Evolutionary conservation across 2,888 invertebrate species (phyloP).

Genomic region (Andrena camellia): DNA sequence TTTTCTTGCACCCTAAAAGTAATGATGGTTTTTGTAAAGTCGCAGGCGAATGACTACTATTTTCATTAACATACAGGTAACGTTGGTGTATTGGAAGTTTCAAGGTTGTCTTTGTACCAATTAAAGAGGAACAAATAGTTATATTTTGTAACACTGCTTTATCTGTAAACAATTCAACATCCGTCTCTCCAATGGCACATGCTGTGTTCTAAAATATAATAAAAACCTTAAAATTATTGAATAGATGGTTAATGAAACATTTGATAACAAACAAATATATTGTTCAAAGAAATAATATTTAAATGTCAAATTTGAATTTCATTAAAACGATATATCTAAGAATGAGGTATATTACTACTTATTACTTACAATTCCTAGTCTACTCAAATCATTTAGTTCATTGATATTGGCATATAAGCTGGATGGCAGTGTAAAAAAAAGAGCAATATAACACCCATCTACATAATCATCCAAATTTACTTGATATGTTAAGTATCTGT

Average conservation of each 20-base stretch:
- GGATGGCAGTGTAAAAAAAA: conserved; percentile 77
- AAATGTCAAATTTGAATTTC: neutral
- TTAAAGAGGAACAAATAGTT: conserved; percentile 74
- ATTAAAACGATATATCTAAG: neutral
- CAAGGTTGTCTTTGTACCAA: conserved; percentile 52
- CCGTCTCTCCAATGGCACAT: conserved; percentile 79
- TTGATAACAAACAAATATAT: neutral
- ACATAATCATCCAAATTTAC: conserved; percentile 70
- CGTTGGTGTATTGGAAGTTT: conserved; percentile 81
- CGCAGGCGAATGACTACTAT: conserved; percentile 69
- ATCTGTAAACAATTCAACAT: conserved; percentile 81
- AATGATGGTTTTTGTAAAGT: conserved; percentile 74
- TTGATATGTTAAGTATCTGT: conserved; percentile 76
- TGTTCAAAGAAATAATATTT: neutral
- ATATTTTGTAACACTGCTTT: conserved; percentile 78
- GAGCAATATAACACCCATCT: conserved; percentile 75
- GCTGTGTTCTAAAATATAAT: conserved; percentile 70
- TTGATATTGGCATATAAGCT: conserved; percentile 81
- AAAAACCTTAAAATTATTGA: neutral
- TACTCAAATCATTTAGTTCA: conserved; percentile 81
- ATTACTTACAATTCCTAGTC: conserved; percentile 74
- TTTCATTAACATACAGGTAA: conserved; percentile 75
- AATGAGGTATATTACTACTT: neutral
- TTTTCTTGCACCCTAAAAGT: conserved; percentile 78
- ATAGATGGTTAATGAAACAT: neutral